Evolutionary conservation across 2,888 invertebrate species (phyloP).

Genomic region (Alviniconcha strummeri): DNA sequence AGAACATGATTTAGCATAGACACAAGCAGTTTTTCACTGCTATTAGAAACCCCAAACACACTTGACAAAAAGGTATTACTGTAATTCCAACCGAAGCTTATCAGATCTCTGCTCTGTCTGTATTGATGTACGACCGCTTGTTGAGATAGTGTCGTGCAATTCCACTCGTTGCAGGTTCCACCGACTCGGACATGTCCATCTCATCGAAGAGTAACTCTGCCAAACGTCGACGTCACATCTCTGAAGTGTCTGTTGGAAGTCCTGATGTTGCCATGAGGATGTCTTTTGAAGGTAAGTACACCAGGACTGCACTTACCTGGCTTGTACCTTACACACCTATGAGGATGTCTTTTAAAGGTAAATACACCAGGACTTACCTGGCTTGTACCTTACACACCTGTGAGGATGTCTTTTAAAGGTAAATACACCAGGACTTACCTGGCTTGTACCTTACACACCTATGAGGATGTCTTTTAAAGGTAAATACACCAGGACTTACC

Average conservation of each 20-base stretch:
- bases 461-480: conserved; percentile 26
- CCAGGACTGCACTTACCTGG: neutral
- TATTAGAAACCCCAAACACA: no score
- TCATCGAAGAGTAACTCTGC: conserved; percentile 39
- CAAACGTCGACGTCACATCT: conserved; percentile 52
- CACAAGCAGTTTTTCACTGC: no score
- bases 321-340: neutral
- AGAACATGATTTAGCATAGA: neutral
- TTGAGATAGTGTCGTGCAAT: no score
- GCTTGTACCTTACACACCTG: no score
- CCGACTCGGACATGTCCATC: conserved; percentile 62
- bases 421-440: no score
- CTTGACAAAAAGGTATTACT: no score
- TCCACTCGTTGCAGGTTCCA: conserved; percentile 55
- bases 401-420: no score
- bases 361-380: neutral
- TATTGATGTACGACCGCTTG: no score
- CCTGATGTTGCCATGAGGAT: conserved; percentile 33
- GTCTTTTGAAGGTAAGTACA: conserved; percentile 23
- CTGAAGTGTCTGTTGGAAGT: conserved; percentile 43
- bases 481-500: neutral
- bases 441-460: neutral
- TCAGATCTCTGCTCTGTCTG: no score
- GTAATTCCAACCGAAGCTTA: no score
- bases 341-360: conserved; percentile 28